Percentiles rank a stretch among this genome's conserved stretches.
phyloP scores from a whole-genome alignment of 1,140 invertebrate genomes.

The Lethocerus indicus region DNA sequence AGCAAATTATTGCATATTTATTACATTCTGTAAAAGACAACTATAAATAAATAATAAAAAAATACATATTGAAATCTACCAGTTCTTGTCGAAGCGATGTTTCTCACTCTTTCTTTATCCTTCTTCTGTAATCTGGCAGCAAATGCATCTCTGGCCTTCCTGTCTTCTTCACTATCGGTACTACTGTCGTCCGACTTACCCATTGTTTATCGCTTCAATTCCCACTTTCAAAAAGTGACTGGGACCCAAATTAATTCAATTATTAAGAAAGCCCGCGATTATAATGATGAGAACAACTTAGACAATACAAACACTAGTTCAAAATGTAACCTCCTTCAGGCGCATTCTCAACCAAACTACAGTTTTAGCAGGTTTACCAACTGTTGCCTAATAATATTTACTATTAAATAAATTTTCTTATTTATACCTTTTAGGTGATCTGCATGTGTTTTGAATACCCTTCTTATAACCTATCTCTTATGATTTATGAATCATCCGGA shows the following conservation, averaged over 20 bases:
- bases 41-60: neutral
- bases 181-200: constrained; percentile 9
- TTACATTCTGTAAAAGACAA: neutral
- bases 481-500: no score
- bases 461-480: no score
- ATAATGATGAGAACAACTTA: no score
- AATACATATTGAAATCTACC: constrained; percentile 18
- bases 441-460: no score
- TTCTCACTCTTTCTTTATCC: constrained; percentile 79
- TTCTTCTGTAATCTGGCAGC: constrained; percentile 69
- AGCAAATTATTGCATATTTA: no score
- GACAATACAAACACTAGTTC: no score
- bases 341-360: no score
- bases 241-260: neutral
- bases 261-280: neutral
- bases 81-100: constrained; percentile 41
- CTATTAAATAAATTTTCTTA: no score
- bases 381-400: no score
- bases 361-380: no score
- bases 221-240: neutral
- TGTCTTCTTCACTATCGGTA: constrained; percentile 21
- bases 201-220: constrained; percentile 4
- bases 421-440: no score
- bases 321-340: no score
- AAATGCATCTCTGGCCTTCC: constrained; percentile 80